Evolutionary conservation across 2,113 vertebrate species (phyloP).

Genomic region (Pelodiscus sinensis): DNA sequence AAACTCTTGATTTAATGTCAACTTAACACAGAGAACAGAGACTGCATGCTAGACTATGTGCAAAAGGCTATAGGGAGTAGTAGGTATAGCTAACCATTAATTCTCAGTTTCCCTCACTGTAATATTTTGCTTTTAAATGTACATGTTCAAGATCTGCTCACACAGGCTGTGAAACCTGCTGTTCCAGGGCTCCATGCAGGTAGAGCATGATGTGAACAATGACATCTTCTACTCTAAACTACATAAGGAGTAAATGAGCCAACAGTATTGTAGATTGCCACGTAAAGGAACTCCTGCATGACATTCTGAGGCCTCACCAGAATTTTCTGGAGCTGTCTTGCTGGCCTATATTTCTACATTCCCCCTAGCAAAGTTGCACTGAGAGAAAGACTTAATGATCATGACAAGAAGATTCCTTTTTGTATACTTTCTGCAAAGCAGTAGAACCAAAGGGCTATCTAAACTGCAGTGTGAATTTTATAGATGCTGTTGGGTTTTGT

Average conservation of each 20-base stretch:
- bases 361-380: not conserved
- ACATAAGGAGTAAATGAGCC: conserved; percentile 32
- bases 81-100: conserved; percentile 41
- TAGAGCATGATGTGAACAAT: not conserved
- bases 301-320: conserved; percentile 26
- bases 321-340: conserved; percentile 51
- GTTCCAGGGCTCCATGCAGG: conserved; percentile 44
- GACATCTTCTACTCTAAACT: conserved; percentile 6
- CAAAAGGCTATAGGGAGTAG: conserved; percentile 48
- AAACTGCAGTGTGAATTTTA: not conserved
- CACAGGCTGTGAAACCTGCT: not conserved
- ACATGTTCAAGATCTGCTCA: conserved; percentile 24
- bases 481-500: not conserved
- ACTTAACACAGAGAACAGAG: not conserved
- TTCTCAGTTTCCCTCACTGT: not conserved
- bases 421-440: not conserved
- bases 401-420: not conserved
- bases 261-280: conserved; percentile 38
- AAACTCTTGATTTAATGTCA: conserved; percentile 43
- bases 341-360: conserved; percentile 26
- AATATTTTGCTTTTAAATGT: conserved; percentile 37
- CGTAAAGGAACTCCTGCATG: conserved; percentile 45
- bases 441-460: not conserved
- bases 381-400: not conserved
- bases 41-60: conserved; percentile 34